Conservation (phyloP, 2,888 invertebrate species). For the Capitulum mitella region DNA sequence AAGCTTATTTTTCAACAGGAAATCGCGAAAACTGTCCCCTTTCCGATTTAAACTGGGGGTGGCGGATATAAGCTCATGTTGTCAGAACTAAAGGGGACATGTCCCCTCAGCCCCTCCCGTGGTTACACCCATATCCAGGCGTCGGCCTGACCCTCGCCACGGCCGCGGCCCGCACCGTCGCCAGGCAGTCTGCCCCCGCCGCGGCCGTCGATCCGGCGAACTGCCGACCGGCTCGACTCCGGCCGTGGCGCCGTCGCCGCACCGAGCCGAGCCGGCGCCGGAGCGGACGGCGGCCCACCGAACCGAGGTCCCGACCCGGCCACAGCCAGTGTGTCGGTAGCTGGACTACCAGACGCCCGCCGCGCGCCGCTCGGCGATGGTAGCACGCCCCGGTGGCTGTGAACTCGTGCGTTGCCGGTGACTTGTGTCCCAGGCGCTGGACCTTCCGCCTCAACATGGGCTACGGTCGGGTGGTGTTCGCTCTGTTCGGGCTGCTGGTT, state of each 20-base stretch:
- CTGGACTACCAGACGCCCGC: neutral
- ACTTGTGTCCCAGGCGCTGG: neutral
- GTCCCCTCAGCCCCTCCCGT: no score
- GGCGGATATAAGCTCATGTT: no score
- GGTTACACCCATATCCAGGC: no score
- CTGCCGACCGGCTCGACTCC: neutral
- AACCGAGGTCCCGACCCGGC: neutral
- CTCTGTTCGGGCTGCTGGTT: neutral
- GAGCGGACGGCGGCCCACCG: neutral
- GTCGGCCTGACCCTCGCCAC: no score
- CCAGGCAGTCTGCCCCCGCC: no score
- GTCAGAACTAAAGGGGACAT: no score
- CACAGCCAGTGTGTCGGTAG: neutral
- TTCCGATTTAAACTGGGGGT: no score
- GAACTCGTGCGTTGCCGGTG: constrained; percentile 26
- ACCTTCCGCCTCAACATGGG: neutral
- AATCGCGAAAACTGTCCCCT: no score
- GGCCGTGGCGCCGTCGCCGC: neutral
- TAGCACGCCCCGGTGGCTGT: neutral
- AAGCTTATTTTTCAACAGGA: no score
- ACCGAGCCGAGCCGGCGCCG: neutral
- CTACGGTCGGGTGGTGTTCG: neutral
- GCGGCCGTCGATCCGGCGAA: no score
- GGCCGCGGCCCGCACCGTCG: no score
- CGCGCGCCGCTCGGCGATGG: neutral